Evolutionary conservation across 64 coral and sea anemone genomes (phyloP).

Genomic region (Montipora foliosa): DNA sequence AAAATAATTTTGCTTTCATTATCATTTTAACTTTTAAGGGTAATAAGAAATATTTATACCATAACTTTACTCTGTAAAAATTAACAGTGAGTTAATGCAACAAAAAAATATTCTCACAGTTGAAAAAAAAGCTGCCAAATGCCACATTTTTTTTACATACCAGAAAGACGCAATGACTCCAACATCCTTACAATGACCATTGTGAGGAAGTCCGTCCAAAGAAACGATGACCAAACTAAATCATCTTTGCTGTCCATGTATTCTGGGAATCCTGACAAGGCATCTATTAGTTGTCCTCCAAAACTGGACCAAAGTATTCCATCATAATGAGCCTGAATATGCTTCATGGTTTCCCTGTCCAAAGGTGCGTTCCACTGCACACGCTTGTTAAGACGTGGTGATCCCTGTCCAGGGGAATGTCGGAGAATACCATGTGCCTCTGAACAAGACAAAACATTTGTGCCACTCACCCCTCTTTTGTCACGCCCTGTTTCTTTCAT

Average conservation of each 20-base stretch:
- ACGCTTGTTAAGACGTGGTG: conserved; percentile 65
- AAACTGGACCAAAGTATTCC: conserved; percentile 55
- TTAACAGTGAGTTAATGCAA: background rate
- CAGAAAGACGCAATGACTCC: conserved; percentile 55
- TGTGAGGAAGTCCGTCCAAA: conserved; percentile 45
- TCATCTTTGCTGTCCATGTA: background rate
- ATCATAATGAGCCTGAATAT: conserved; percentile 29
- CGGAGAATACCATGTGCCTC: conserved; percentile 72
- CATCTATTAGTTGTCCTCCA: conserved; percentile 12
- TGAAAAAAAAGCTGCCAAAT: background rate
- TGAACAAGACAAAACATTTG: background rate
- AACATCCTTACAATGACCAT: conserved; percentile 38
- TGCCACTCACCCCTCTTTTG: background rate
- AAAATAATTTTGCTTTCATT: too few relatives aligned
- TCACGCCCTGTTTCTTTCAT: background rate
- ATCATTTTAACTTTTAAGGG: too few relatives aligned
- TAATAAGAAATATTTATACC: too few relatives aligned
- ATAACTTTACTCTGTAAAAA: too few relatives aligned
- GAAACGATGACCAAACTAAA: conserved; percentile 13
- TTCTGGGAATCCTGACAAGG: conserved; percentile 7
- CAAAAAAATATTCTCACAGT: background rate
- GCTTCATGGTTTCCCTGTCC: conserved; percentile 46
- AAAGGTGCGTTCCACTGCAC: conserved; percentile 68
- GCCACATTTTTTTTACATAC: background rate
- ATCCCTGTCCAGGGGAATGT: conserved; percentile 32